phyloP scores from a whole-genome alignment of 64 coral and sea anemone genomes.

The Actinia equina region DNA sequence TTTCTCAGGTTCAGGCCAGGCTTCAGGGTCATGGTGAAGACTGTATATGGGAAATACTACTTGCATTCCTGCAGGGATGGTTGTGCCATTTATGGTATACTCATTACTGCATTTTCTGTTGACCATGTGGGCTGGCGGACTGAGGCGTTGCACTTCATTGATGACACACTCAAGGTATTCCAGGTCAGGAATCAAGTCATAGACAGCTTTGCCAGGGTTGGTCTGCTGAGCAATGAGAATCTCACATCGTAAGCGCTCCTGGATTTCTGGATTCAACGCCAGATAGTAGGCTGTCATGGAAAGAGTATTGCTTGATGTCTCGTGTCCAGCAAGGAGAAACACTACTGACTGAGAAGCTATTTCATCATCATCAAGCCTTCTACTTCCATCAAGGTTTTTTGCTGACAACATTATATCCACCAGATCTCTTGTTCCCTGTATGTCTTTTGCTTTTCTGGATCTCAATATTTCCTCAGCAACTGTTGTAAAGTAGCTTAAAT shows the following conservation, averaged over 20 bases:
- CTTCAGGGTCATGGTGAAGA: conserved; percentile 50
- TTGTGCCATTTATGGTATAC: conserved; percentile 12
- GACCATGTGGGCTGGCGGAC: conserved; percentile 24
- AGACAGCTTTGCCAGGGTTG: conserved; percentile 2
- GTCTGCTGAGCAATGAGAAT: not conserved
- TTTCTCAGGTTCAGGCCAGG: conserved; percentile 50
- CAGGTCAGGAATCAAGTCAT: conserved; percentile 24
- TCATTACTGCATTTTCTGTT: conserved; percentile 31
- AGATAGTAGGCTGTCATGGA: conserved; percentile 38
- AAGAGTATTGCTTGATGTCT: conserved; percentile 39
- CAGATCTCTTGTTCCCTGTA: conserved; percentile 5
- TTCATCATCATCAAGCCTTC: conserved; percentile 21
- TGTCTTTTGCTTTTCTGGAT: not conserved
- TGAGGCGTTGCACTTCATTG: conserved; percentile 38
- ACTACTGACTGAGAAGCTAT: conserved; percentile 3
- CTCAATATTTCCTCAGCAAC: not conserved
- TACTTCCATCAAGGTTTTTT: conserved; percentile 17
- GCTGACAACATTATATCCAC: conserved; percentile 26
- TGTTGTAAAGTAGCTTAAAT: not conserved
- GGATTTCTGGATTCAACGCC: conserved; percentile 31
- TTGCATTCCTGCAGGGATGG: conserved; percentile 56
- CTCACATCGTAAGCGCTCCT: conserved; percentile 33
- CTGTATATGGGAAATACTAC: conserved; percentile 40
- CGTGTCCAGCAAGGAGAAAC: conserved; percentile 25
- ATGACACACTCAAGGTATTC: conserved; percentile 61